A percentile compares a stretch with the other conserved stretches of the same genome.
Evolutionary conservation across 2,888 invertebrate genomes (phyloP).

Genomic region (Phengaris arion): DNA sequence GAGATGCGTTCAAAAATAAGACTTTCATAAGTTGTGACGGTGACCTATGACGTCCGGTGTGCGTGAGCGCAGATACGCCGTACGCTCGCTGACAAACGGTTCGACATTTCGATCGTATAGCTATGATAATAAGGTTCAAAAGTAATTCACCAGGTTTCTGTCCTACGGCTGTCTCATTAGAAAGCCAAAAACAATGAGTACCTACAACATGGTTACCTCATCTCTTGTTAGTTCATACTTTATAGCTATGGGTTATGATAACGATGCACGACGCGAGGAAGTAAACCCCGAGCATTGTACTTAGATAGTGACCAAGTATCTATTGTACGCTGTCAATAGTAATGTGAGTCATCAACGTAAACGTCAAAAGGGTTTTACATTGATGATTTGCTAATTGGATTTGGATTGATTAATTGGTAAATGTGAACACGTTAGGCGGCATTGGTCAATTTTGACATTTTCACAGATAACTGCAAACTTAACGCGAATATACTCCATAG

Average conservation of each 20-base stretch:
- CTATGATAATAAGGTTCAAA: background rate
- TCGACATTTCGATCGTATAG: background rate
- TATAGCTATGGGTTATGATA: background rate
- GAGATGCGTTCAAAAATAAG: slow-evolving; percentile 2
- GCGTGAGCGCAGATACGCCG: background rate
- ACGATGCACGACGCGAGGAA: too few species aligned
- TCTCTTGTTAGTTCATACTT: background rate
- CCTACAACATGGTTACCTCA: background rate
- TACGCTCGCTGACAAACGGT: background rate
- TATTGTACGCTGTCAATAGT: too few species aligned
- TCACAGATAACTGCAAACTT: too few species aligned
- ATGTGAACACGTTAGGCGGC: too few species aligned
- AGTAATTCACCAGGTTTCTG: background rate
- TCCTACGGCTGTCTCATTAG: background rate
- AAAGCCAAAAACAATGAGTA: slow-evolving; percentile 6
- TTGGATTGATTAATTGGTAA: too few species aligned
- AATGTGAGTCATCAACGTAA: too few species aligned
- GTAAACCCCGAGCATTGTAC: too few species aligned
- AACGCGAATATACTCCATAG: too few species aligned
- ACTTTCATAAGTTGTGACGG: slow-evolving; percentile 4
- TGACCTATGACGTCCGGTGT: background rate
- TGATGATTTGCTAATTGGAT: too few species aligned
- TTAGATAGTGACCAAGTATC: too few species aligned
- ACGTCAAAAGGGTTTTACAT: too few species aligned
- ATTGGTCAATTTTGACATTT: too few species aligned